Evolutionary conservation across 1,140 invertebrate species (phyloP).

Genomic region (Hylaeus volcanicus): DNA sequence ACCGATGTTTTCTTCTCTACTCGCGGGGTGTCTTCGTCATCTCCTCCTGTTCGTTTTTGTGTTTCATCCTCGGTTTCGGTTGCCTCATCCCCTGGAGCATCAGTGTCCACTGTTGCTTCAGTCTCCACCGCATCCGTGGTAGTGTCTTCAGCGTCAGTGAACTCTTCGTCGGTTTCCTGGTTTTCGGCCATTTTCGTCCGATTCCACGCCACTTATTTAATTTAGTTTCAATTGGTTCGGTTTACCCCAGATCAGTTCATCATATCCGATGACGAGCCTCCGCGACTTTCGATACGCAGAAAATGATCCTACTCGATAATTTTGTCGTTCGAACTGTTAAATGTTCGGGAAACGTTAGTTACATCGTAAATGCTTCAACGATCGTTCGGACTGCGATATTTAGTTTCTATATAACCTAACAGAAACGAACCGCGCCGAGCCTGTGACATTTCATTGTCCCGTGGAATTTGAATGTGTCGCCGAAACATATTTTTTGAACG

Average conservation of each 20-base stretch:
- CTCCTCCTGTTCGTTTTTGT: not conserved
- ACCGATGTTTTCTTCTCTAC: not conserved
- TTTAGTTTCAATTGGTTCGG: not conserved
- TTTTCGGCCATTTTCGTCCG: constrained; percentile 18
- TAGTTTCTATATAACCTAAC: constrained; percentile 18
- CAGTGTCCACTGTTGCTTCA: constrained; percentile 1
- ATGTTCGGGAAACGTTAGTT: not conserved
- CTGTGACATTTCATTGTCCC: not conserved
- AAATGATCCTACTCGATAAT: constrained; percentile 1
- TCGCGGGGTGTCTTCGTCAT: too few relatives aligned
- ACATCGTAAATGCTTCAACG: not conserved
- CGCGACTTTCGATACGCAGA: not conserved
- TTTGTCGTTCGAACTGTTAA: not conserved
- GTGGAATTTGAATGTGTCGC: constrained; percentile 18
- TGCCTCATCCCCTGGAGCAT: not conserved
- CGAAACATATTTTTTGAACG: not conserved
- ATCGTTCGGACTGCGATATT: not conserved
- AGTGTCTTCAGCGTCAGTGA: not conserved
- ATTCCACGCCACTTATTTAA: not conserved
- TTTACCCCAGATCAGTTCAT: not conserved
- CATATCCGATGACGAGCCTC: not conserved
- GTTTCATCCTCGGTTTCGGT: not conserved
- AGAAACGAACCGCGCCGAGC: not conserved
- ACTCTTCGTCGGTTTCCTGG: constrained; percentile 8
- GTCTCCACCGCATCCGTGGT: not conserved